Base-by-base conservation (phyloP, 2,888 invertebrate genomes). In the Autographa gamma region DNA sequence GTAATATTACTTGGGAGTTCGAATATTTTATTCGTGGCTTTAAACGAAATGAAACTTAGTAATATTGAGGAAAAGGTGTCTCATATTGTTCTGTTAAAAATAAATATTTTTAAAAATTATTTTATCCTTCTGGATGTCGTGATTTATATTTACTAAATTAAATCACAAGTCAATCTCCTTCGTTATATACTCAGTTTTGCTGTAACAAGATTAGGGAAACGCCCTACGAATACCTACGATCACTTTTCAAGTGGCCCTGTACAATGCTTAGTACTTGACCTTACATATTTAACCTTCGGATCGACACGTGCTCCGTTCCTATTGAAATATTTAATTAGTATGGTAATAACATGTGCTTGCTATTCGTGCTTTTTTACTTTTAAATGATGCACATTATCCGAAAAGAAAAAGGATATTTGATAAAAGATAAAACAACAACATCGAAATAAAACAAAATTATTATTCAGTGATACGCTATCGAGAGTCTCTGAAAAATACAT, bases 261-360 rank as follows among this genome's bases (percentile, higher is more conserved):
- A 66, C 60, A 63, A 63, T 63, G 63, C 70, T 71, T 73, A 72
- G 63, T 68, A 71, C 81, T 81, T 81, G 73, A 81, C 81, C 81
- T 83, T 78, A 72, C 64, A 41, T 67, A 63, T 61, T 67, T 79
- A 59, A 79, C 84, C 84, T 83, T 83, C 74, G 62, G 63, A 58
- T 64, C 41, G 41, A 70, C 68, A 76, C 66, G 68, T 73, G 63
- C 32, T n/a, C 56, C 41, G 38, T 69, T 48, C 41, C 58, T 68
- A 62, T 58, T 74, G 58, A 54, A 68, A 66, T 68, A 69, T 77
- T 69, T 32, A 14, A 68, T 68, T 68, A 70, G 38, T 60, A 68
- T 7, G 31, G 34, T 31, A 73, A 77, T 52, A 58, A 69, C 54
- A 66, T 34, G 38, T n/a, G 43, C 54, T 63, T 38, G 56, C 34